These are phyloP conservation scores for Sarotherodon lohbergeri DNA, from an alignment of 2,113 vertebrate species.

Conservation along the genomic window DNA sequence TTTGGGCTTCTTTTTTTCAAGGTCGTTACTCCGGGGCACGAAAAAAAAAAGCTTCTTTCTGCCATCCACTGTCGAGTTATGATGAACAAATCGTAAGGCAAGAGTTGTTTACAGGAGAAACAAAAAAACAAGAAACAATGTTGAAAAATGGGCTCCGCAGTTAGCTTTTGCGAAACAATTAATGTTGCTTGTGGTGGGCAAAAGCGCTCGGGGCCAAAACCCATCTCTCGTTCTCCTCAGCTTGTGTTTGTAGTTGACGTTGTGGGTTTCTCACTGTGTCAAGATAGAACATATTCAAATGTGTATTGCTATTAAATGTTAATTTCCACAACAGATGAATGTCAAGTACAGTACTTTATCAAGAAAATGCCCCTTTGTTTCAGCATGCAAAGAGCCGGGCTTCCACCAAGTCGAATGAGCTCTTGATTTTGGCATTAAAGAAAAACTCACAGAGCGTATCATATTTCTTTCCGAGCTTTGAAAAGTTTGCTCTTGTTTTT, in stretches of 20 bases:
- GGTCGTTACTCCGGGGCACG: constrained; percentile 29
- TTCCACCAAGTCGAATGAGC: constrained; percentile 25
- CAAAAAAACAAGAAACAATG: constrained; percentile 42
- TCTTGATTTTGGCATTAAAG: constrained; percentile 26
- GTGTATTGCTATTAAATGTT: constrained; percentile 68
- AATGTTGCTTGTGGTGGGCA: constrained; percentile 55
- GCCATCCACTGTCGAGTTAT: constrained; percentile 2
- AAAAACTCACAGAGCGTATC: not conserved
- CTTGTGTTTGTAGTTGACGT: constrained; percentile 9
- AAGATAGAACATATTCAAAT: constrained; percentile 66
- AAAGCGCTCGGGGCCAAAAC: constrained; percentile 54
- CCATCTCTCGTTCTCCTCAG: constrained; percentile 40
- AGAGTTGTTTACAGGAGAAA: constrained; percentile 54
- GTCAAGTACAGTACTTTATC: constrained; percentile 58
- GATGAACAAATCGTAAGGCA: constrained; percentile 43
- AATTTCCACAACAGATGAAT: constrained; percentile 68
- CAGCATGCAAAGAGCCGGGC: constrained; percentile 20
- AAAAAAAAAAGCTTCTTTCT: not conserved
- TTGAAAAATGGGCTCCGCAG: constrained; percentile 45
- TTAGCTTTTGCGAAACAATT: constrained; percentile 53
- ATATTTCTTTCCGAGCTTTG: constrained; percentile 1
- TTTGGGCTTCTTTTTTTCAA: not conserved
- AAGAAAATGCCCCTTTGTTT: constrained; percentile 60
- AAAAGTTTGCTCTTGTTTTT: not conserved
- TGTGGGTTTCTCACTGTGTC: constrained; percentile 50